Conservation (phyloP, 2,113 vertebrate genomes). For the Catharus minimus region DNA sequence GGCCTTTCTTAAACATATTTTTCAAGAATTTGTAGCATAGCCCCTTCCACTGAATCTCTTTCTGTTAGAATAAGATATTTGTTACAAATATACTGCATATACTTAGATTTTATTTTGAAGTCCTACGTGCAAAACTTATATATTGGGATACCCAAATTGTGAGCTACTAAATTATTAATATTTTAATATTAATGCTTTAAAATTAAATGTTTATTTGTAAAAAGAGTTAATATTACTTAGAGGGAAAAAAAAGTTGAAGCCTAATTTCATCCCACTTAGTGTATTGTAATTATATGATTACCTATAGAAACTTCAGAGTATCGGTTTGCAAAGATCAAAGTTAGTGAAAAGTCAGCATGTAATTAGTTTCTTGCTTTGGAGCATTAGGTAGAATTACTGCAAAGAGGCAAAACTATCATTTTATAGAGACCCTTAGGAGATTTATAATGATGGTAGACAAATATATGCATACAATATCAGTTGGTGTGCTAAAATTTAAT, state of each 20-base stretch:
- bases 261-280: slow-evolving; percentile 80
- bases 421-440: slow-evolving; percentile 86
- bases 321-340: slow-evolving; percentile 82
- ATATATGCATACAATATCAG: slow-evolving; percentile 86
- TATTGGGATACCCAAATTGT: slow-evolving; percentile 10
- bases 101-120: slow-evolving; percentile 70
- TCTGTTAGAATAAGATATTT: slow-evolving; percentile 63
- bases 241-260: slow-evolving; percentile 66
- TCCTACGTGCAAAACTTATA: slow-evolving; percentile 30
- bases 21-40: slow-evolving; percentile 55
- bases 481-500: slow-evolving; percentile 86
- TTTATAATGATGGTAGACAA: slow-evolving; percentile 87
- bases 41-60: slow-evolving; percentile 56
- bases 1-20: slow-evolving; percentile 69
- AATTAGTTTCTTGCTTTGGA: slow-evolving; percentile 87
- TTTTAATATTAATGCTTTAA: slow-evolving; percentile 66
- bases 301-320: slow-evolving; percentile 80
- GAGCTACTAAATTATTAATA: slow-evolving; percentile 46
- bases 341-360: slow-evolving; percentile 85
- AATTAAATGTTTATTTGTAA: slow-evolving; percentile 58
- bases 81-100: slow-evolving; percentile 62
- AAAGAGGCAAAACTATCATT: slow-evolving; percentile 85
- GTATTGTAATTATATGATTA: slow-evolving; percentile 81
- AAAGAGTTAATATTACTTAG: slow-evolving; percentile 71
- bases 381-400: slow-evolving; percentile 86